Evolutionary conservation across 2,797 vertebrate genomes (phyloP).

Genomic region (Myotis myotis): DNA sequence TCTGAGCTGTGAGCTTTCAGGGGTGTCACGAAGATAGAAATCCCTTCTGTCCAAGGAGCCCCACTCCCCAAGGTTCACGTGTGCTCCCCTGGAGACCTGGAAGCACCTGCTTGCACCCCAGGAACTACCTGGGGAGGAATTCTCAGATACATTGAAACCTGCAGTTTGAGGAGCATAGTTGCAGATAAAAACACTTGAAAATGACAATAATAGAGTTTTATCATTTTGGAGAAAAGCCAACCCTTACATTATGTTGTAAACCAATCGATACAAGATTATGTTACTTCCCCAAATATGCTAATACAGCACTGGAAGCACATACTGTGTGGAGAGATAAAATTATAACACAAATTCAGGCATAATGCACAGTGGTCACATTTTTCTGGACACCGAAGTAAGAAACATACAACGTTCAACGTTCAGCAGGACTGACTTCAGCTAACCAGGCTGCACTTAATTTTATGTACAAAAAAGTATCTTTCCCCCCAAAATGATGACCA

Average conservation of each 20-base stretch:
- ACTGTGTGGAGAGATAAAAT: not conserved
- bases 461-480: not conserved
- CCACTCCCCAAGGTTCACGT: rapidly evolving
- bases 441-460: not conserved
- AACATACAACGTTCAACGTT: not conserved
- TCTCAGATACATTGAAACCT: not conserved
- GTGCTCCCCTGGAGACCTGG: not conserved
- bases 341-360: not conserved
- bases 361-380: not conserved
- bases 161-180: rapidly evolving
- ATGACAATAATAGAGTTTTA: not conserved
- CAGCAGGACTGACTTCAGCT: not conserved
- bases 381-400: not conserved
- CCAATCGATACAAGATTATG: not conserved
- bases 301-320: not conserved
- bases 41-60: too few relatives aligned
- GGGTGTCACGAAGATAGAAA: not conserved
- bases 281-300: not conserved
- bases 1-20: not conserved
- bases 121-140: rapidly evolving
- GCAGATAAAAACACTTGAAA: not conserved
- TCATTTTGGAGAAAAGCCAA: not conserved
- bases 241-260: not conserved
- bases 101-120: not conserved
- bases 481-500: too few relatives aligned